These are phyloP conservation scores for Chelonoidis abingdonii DNA, from an alignment of 2,113 vertebrate species.

Conservation along the genomic window DNA sequence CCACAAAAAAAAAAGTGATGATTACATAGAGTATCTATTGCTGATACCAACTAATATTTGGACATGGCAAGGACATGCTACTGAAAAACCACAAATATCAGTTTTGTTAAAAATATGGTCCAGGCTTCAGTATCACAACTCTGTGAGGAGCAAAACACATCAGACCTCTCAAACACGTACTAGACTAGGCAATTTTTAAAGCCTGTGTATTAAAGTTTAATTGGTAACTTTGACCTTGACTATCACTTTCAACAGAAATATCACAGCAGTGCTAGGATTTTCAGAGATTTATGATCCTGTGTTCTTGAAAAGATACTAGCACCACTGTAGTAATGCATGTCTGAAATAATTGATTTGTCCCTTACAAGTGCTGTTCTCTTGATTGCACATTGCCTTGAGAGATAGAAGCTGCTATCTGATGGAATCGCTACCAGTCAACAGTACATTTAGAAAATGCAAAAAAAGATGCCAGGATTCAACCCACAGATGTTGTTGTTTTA, in stretches of 20 bases:
- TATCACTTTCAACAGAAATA: slow-evolving; percentile 45
- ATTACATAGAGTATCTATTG: not conserved
- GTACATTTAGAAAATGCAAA: slow-evolving; percentile 43
- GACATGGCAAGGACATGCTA: not conserved
- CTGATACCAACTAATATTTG: not conserved
- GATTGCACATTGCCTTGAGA: slow-evolving; percentile 57
- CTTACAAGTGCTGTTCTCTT: slow-evolving; percentile 56
- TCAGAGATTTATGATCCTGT: slow-evolving; percentile 38
- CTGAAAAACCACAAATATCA: not conserved
- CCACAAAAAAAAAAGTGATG: not conserved
- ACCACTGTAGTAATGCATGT: not conserved
- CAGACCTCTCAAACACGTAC: not conserved
- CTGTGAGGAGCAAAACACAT: not conserved
- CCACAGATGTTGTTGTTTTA: not conserved
- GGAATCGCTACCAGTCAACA: slow-evolving; percentile 34
- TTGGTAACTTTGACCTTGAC: slow-evolving; percentile 53
- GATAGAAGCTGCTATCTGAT: slow-evolving; percentile 43
- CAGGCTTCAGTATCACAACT: not conserved
- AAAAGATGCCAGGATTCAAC: slow-evolving; percentile 5
- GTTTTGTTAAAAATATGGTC: not conserved
- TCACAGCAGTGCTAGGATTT: slow-evolving; percentile 19
- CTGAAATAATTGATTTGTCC: slow-evolving; percentile 66
- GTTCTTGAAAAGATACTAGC: slow-evolving; percentile 55
- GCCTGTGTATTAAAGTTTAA: slow-evolving; percentile 45
- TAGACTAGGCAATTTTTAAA: not conserved